Percentiles rank a stretch among this genome's conserved stretches.
phyloP scores from a whole-genome alignment of 2,888 invertebrate genomes.

The Lepidocyrtinus sp. region DNA sequence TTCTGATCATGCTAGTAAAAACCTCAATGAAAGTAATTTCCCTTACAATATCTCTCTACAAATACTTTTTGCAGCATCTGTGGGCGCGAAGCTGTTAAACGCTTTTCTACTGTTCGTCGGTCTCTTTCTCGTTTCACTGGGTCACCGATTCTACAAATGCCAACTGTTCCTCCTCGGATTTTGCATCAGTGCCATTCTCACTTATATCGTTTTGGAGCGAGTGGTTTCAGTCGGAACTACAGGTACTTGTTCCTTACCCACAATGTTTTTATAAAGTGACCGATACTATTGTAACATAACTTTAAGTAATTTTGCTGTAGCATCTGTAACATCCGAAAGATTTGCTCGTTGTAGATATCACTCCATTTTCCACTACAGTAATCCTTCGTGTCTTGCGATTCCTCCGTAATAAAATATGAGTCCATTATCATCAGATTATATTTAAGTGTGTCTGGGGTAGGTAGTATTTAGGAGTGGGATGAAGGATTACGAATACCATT shows the following conservation, averaged over 20 bases:
- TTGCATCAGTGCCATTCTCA: slow-evolving; percentile 76
- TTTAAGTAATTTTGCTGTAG: not conserved
- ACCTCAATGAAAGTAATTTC: not conserved
- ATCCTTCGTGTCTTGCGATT: slow-evolving; percentile 35
- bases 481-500: not conserved
- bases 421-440: slow-evolving; percentile 57
- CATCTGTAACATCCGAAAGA: not conserved
- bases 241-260: slow-evolving; percentile 60
- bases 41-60: no score
- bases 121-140: slow-evolving; percentile 77
- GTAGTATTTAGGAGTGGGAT: slow-evolving; percentile 8
- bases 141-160: slow-evolving; percentile 78
- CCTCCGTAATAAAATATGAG: slow-evolving; percentile 48
- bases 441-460: not conserved
- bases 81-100: slow-evolving; percentile 75
- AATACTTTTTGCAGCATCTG: slow-evolving; percentile 70
- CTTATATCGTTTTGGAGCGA: slow-evolving; percentile 74
- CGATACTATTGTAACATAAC: not conserved
- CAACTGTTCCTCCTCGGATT: slow-evolving; percentile 79
- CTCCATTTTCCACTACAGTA: slow-evolving; percentile 8
- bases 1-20: not conserved
- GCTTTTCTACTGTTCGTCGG: slow-evolving; percentile 77
- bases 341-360: no score
- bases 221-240: slow-evolving; percentile 65
- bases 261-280: not conserved